These are phyloP conservation scores for Euspilapteryx auroguttella DNA, from an alignment of 2,888 invertebrate genomes.

Conservation along the genomic window DNA sequence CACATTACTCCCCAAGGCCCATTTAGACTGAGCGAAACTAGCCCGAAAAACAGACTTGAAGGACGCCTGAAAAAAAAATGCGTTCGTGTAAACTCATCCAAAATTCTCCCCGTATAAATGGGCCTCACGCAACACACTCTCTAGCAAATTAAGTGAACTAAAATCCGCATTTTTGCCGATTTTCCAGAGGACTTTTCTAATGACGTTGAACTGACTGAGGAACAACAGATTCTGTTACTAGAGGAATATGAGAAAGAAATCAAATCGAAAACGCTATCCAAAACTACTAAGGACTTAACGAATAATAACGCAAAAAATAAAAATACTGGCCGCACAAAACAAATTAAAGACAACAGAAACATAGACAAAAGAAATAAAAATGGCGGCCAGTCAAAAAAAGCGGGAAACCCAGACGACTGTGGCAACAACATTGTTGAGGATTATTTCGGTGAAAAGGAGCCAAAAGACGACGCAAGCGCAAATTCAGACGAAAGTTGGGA, in stretches of 20 bases:
- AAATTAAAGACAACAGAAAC: constrained; percentile 7
- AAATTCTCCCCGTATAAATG: no score
- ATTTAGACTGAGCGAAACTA: no score
- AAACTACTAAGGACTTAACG: constrained; percentile 23
- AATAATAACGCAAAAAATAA: constrained; percentile 32
- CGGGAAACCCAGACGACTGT: constrained; percentile 37
- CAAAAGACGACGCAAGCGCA: constrained; percentile 45
- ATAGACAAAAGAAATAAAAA: constrained; percentile 27
- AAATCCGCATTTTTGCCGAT: neutral
- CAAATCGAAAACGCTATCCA: constrained; percentile 33
- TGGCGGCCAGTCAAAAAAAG: constrained; percentile 27
- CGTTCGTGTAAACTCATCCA: no score
- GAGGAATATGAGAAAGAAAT: constrained; percentile 71
- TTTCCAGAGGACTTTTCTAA: constrained; percentile 65
- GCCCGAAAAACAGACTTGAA: no score
- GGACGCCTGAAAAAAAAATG: neutral
- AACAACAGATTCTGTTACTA: constrained; percentile 68
- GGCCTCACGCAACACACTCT: no score
- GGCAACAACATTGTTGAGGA: constrained; percentile 54
- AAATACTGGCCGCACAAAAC: constrained; percentile 15
- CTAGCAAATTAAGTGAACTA: no score
- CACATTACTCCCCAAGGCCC: constrained; percentile 2
- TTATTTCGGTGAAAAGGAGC: constrained; percentile 48
- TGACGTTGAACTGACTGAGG: constrained; percentile 69
- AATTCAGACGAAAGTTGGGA: constrained; percentile 64